phyloP scores from a whole-genome alignment of 1,140 invertebrate genomes.

The Copidosoma floridanum region DNA sequence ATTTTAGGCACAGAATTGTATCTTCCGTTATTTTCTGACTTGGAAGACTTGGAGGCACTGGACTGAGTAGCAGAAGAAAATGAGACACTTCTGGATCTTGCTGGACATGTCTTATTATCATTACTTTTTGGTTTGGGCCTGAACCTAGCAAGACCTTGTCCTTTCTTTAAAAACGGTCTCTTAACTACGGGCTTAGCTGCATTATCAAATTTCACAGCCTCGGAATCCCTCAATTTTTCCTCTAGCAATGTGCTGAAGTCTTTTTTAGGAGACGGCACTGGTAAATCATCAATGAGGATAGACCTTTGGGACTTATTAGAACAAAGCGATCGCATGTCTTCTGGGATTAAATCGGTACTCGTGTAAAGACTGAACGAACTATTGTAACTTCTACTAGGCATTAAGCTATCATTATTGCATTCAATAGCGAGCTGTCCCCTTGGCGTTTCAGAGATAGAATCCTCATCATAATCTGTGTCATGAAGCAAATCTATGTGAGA shows the following conservation, averaged over 20 bases:
- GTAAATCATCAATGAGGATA: slow-evolving; percentile 47
- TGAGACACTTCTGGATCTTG: slow-evolving; percentile 41
- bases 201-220: slow-evolving; percentile 7
- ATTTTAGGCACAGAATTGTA: slow-evolving; percentile 20
- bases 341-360: slow-evolving; percentile 29
- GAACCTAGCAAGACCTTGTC: slow-evolving; percentile 53
- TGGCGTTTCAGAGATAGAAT: background rate
- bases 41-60: background rate
- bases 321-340: slow-evolving; percentile 33
- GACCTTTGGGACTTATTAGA: slow-evolving; percentile 23
- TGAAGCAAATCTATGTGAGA: too few relatives aligned
- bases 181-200: slow-evolving; percentile 32
- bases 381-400: slow-evolving; percentile 1
- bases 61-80: slow-evolving; percentile 33
- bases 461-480: slow-evolving; percentile 5
- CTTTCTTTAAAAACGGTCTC: slow-evolving; percentile 53
- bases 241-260: slow-evolving; percentile 51
- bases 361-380: slow-evolving; percentile 6
- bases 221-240: slow-evolving; percentile 43
- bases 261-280: slow-evolving; percentile 50
- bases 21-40: slow-evolving; percentile 2
- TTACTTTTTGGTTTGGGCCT: slow-evolving; percentile 26
- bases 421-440: background rate
- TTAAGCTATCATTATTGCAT: background rate
- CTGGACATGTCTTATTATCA: background rate